Base-by-base conservation (phyloP, 1,140 invertebrate genomes). In the Eufriesea mexicana region DNA sequence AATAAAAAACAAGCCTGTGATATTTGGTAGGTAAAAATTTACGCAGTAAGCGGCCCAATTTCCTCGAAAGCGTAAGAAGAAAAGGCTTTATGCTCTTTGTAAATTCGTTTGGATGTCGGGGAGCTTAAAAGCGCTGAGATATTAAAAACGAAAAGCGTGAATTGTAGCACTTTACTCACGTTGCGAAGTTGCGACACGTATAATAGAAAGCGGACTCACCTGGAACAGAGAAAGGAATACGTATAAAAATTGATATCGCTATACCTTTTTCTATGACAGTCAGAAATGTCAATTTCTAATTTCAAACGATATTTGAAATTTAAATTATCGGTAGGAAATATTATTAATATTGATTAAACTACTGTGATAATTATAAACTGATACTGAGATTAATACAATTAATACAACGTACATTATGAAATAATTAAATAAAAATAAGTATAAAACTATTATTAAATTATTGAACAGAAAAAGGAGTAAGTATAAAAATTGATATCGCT, bases 141-240 rank as follows among this genome's bases (percentile, higher is more conserved):
- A 71, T 79, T 61, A 79, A 35, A 71, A 79, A 57, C 18, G 66
- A 67, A n/a, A 49, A n/a, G 54, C 20, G 35, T 47, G n/a, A 57
- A 57, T 68, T 57, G 18, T 35, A 14, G 51, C 20, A 51, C n/a
- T 54, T 64, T 80, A 80, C 78, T 80, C 57, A 54, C 78, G 23
- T 64, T 20, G 12, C 47, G 14, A 12, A 0, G 14, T 20, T 8
- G 20, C 23, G 20, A 72, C 20, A 12, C 64, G 16, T 49, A 66
- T 49, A 79, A 75, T 16, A 23, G 51, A 62, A 62, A 68, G 64
- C 72, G 74, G 76, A 89, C 87, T 89, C 83, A 89, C 87, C 87
- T 89, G 85, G 42, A 89, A 89, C 85, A 89, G 16, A 85, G 47
- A 84, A 82, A 71, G 42, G 76, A 54, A 59, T 16, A 25, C 45